Evolutionary conservation across 2,888 invertebrate species (phyloP).

Genomic region (Euplexia lucipara): DNA sequence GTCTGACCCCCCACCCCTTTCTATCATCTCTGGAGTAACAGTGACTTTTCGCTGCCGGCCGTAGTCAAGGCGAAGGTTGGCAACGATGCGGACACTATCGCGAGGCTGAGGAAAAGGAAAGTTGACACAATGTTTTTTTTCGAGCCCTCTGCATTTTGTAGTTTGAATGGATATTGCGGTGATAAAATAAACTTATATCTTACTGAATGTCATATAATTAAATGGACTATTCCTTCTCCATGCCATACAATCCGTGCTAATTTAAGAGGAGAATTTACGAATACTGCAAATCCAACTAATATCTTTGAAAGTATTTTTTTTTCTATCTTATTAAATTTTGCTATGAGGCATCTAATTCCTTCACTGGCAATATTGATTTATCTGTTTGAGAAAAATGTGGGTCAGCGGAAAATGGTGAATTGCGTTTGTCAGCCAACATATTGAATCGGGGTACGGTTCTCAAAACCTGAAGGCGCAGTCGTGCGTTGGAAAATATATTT

Average conservation of each 20-base stretch:
- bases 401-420: constrained; percentile 54
- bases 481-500: constrained; percentile 38
- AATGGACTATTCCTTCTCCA: background rate
- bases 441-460: constrained; percentile 34
- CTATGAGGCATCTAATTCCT: constrained; percentile 37
- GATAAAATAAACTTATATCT: too few species aligned
- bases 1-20: too few species aligned
- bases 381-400: constrained; percentile 60
- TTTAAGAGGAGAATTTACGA: background rate
- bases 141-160: too few species aligned
- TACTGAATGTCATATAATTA: too few species aligned
- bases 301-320: constrained; percentile 10
- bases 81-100: too few species aligned
- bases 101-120: too few species aligned
- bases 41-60: too few species aligned
- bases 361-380: constrained; percentile 53
- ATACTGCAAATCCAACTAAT: constrained; percentile 5
- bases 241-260: background rate
- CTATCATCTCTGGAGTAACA: too few species aligned
- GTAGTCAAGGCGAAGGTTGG: too few species aligned
- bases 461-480: constrained; percentile 30
- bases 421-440: constrained; percentile 47
- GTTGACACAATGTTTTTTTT: too few species aligned
- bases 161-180: too few species aligned
- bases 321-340: constrained; percentile 14